Evolutionary conservation across 2,888 invertebrate species (phyloP).

Genomic region (Latrodectus hesperus): DNA sequence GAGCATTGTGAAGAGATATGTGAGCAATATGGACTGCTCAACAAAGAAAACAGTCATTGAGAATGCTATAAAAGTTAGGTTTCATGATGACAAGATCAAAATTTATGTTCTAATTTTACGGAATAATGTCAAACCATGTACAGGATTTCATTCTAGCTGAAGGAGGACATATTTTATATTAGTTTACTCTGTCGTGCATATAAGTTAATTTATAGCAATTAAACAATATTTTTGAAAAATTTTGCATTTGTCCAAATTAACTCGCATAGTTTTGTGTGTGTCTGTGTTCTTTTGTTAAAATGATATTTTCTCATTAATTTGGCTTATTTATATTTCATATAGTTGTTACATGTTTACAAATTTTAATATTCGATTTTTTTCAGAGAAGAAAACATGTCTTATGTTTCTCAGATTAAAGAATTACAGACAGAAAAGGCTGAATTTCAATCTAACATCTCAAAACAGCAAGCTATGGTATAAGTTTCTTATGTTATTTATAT

Average conservation of each 20-base stretch:
- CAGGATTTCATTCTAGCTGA: neutral
- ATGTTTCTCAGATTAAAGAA: slow-evolving; percentile 16
- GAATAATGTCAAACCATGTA: no score
- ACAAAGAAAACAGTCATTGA: no score
- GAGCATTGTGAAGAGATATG: no score
- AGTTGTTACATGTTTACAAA: neutral
- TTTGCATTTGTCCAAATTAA: neutral
- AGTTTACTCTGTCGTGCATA: no score
- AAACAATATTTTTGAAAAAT: no score
- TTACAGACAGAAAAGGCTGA: slow-evolving; percentile 25
- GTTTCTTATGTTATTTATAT: no score
- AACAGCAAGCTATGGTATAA: slow-evolving; percentile 26
- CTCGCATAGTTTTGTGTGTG: neutral
- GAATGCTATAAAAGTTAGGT: no score
- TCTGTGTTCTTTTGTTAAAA: neutral
- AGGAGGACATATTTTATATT: no score
- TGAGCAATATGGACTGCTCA: no score
- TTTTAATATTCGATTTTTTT: slow-evolving; percentile 9
- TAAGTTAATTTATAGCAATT: no score
- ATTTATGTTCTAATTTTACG: no score
- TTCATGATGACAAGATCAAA: no score
- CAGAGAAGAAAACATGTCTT: slow-evolving; percentile 47
- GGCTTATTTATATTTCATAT: neutral
- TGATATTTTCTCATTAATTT: neutral
- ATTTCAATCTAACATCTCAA: slow-evolving; percentile 9